Evolutionary conservation across 1,140 invertebrate species (phyloP), one percentile per base, ranked within the genome.

Genomic region (Pseudomyrmex concolor): DNA sequence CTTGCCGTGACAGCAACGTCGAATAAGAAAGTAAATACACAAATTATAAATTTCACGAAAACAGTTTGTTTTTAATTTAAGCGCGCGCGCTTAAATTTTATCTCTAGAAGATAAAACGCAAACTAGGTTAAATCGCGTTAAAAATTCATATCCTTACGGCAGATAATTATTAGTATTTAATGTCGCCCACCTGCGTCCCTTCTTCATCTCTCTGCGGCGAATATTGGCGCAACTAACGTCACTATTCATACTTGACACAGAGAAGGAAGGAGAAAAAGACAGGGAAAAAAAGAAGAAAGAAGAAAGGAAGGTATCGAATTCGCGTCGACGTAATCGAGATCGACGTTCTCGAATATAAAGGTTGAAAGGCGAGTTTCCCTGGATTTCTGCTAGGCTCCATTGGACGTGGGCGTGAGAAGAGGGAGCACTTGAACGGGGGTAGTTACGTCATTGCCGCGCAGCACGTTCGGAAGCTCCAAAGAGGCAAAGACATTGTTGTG

Each of bases 21-120:
- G 57, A 64, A 76, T 63, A 51, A 64, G 50, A 54, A 45, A 34
- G 25, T 51, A 64, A 63, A 74, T 45, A 63, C 5, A 50, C 45
- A 22, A 12, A 60, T 62, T 62, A 7, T 25, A 19, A 54, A 57
- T 77, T 13, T 62, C 25, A n/a, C 8, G 17, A 54, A 54, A 48
- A 77, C 17, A n/a, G 73, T 45, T 66, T 66, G 48, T 77, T 77
- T 77, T 77, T 77, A 66, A 77, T 77, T 77, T 77, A 77, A 77
- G 8, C 73, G 48, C 48, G 34, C 9, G 8, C 59, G 10, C 34
- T 34, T 34, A 34, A 34, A 34, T 34, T 34, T 34, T 54, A n/a
- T n/a, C 2, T 25, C 25, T n/a, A 54, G 25, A 54, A 76, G 73
- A 22, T 76, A 34, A 76, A 74, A 43, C 22, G 59, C 22, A 45